Evolutionary conservation across 2,113 vertebrate genomes (phyloP).

Genomic region (Ancistrus triradiatus): DNA sequence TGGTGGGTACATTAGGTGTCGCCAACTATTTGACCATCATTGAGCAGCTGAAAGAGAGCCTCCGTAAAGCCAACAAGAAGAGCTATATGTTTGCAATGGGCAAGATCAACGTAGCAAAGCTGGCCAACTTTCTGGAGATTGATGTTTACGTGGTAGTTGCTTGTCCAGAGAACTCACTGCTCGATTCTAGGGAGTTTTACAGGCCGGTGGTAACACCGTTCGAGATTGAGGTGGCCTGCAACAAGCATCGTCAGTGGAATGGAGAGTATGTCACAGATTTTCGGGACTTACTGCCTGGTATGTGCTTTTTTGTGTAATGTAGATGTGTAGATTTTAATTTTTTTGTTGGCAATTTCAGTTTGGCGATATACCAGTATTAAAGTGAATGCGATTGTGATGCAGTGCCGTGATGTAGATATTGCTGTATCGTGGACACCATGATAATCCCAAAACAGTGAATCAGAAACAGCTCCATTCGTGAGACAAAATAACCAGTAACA

Average conservation of each 20-base stretch:
- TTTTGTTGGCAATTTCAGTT: too few relatives aligned
- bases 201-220: conserved; percentile 84
- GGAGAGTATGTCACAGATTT: conserved; percentile 86
- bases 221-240: conserved; percentile 94
- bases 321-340: too few relatives aligned
- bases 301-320: not conserved
- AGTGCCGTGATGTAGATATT: too few relatives aligned
- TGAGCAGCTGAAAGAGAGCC: conserved; percentile 75
- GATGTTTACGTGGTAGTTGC: conserved; percentile 90
- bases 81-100: conserved; percentile 90
- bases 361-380: too few relatives aligned
- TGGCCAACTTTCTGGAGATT: conserved; percentile 92
- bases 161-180: conserved; percentile 84
- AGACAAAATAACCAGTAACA: too few relatives aligned
- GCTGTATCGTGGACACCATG: too few relatives aligned
- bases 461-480: too few relatives aligned
- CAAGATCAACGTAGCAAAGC: conserved; percentile 85
- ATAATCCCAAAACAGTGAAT: too few relatives aligned
- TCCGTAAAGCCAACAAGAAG: conserved; percentile 80
- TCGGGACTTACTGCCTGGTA: conserved; percentile 84
- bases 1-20: conserved; percentile 87
- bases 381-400: too few relatives aligned
- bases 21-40: conserved; percentile 75
- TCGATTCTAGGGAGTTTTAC: conserved; percentile 82
- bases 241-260: conserved; percentile 81